Evolutionary conservation across 2,888 invertebrate species (phyloP).

Genomic region (Theodoxus fluviatilis): DNA sequence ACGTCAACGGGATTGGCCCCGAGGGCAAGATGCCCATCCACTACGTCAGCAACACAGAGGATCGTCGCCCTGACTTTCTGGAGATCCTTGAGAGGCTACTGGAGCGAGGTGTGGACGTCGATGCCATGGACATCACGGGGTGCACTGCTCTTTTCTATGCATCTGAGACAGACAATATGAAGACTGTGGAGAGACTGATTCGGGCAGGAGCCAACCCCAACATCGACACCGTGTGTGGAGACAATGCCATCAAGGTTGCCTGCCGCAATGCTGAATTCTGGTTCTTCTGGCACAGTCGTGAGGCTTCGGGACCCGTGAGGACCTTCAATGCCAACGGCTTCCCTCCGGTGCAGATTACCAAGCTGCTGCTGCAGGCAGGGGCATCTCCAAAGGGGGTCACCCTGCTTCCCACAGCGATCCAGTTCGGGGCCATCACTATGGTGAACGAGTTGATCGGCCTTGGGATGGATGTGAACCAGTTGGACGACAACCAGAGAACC

Average conservation of each 20-base stretch:
- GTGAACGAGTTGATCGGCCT: slow-evolving; percentile 49
- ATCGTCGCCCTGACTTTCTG: slow-evolving; percentile 38
- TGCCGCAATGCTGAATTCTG: slow-evolving; percentile 56
- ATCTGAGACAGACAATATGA: slow-evolving; percentile 48
- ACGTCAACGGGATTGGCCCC: slow-evolving; percentile 35
- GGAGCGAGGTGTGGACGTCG: slow-evolving; percentile 40
- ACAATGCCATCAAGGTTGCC: slow-evolving; percentile 49
- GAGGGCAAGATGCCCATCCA: slow-evolving; percentile 52
- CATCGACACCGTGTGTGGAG: slow-evolving; percentile 45
- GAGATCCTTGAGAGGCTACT: slow-evolving; percentile 44
- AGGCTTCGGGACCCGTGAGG: slow-evolving; percentile 24
- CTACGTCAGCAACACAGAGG: slow-evolving; percentile 44
- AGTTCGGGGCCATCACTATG: slow-evolving; percentile 44
- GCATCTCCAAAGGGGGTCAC: slow-evolving; percentile 51
- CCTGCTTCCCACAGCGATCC: slow-evolving; percentile 52
- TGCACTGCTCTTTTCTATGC: slow-evolving; percentile 48
- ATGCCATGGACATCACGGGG: slow-evolving; percentile 50
- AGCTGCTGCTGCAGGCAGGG: slow-evolving; percentile 47
- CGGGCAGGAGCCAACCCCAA: slow-evolving; percentile 48
- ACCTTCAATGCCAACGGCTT: slow-evolving; percentile 39
- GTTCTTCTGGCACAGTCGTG: slow-evolving; percentile 51
- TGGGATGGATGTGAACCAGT: slow-evolving; percentile 57
- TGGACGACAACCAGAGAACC: slow-evolving; percentile 54
- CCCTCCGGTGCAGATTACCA: slow-evolving; percentile 52
- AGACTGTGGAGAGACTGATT: slow-evolving; percentile 44